These are phyloP conservation scores for Adrianichthys oophorus DNA, from an alignment of 2,797 vertebrate species.

Conservation along the genomic window DNA sequence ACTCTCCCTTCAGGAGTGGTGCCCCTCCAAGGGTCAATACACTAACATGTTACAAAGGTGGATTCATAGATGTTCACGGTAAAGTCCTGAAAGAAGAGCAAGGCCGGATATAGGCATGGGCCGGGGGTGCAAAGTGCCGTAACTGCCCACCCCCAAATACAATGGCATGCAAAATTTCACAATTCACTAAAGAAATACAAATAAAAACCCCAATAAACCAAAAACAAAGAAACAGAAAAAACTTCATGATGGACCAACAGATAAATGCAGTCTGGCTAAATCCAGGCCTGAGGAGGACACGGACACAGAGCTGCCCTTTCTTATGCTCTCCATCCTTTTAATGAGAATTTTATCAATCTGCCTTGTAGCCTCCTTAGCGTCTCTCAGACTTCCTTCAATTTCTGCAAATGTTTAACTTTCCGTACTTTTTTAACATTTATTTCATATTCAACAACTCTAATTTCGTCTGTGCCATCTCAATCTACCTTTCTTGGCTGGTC, in stretches of 20 bases:
- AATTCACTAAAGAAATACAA: too few species aligned
- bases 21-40: constrained; percentile 72
- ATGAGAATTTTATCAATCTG: constrained; percentile 10
- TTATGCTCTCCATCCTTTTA: constrained; percentile 40
- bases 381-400: constrained; percentile 20
- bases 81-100: constrained; percentile 42
- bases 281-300: too few species aligned
- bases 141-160: too few species aligned
- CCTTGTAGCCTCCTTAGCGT: constrained; percentile 30
- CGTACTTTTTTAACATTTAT: too few species aligned
- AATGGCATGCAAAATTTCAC: too few species aligned
- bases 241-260: too few species aligned
- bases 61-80: constrained; percentile 64
- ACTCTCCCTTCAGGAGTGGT: constrained; percentile 62
- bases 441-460: background rate
- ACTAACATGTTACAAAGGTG: constrained; percentile 74
- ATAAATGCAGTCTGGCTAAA: too few species aligned
- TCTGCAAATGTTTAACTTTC: too few species aligned
- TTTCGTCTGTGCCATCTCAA: constrained; percentile 10
- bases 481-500: constrained; percentile 28
- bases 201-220: too few species aligned
- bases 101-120: constrained; percentile 14
- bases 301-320: constrained; percentile 22
- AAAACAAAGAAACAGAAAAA: too few species aligned
- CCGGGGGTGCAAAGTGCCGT: too few species aligned